Evolutionary conservation across 2,797 vertebrate species (phyloP).

Genomic region (Ispidina lecontei): DNA sequence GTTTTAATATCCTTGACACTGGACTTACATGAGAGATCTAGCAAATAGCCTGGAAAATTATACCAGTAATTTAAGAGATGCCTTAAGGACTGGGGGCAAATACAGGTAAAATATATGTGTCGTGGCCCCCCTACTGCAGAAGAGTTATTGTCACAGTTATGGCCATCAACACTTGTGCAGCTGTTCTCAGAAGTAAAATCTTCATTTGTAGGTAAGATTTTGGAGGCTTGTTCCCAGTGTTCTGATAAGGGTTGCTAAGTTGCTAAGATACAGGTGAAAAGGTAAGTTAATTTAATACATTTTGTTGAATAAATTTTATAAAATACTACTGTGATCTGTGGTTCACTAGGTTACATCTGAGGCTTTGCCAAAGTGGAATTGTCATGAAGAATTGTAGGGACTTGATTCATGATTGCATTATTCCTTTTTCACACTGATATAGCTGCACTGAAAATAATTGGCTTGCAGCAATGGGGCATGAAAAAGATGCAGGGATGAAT

Average conservation of each 20-base stretch:
- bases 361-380: slow-evolving; percentile 71
- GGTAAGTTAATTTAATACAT: slow-evolving; percentile 55
- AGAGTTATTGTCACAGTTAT: background rate
- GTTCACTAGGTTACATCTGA: slow-evolving; percentile 69
- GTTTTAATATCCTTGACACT: background rate
- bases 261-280: slow-evolving; percentile 72
- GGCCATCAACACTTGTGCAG: background rate
- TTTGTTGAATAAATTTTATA: slow-evolving; percentile 64
- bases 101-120: background rate
- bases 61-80: background rate
- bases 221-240: slow-evolving; percentile 3
- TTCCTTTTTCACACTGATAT: slow-evolving; percentile 28
- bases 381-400: slow-evolving; percentile 58
- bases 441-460: slow-evolving; percentile 53
- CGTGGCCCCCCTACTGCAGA: background rate
- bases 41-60: background rate
- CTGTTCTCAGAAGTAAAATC: slow-evolving; percentile 14
- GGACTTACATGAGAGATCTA: slow-evolving; percentile 2
- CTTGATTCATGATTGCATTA: slow-evolving; percentile 55
- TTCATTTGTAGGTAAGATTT: slow-evolving; percentile 7
- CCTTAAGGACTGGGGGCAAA: background rate
- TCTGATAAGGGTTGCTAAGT: slow-evolving; percentile 48
- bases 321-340: slow-evolving; percentile 61
- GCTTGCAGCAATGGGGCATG: slow-evolving; percentile 34
- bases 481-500: slow-evolving; percentile 51